Conservation (phyloP, 2,797 vertebrate genomes). For the Malurus leucopterus region DNA sequence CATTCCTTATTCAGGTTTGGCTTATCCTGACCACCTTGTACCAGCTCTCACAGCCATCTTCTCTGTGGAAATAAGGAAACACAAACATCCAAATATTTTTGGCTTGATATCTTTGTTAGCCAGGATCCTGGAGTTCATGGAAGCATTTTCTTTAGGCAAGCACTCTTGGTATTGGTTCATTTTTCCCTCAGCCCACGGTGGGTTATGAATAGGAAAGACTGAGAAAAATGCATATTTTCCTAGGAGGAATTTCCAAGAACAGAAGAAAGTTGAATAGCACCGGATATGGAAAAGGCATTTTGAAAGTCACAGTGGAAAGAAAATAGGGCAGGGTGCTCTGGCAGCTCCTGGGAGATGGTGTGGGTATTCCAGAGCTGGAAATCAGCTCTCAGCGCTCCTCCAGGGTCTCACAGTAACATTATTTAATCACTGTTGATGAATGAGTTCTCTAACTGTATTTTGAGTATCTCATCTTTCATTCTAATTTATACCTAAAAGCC, state of each 20-base stretch:
- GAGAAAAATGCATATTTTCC: not conserved
- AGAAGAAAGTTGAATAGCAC: not conserved
- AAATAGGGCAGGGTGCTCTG: not conserved
- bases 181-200: not conserved
- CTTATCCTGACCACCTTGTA: not conserved
- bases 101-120: not conserved
- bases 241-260: not conserved
- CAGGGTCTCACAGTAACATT: not conserved
- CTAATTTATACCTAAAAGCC: slow-evolving; percentile 20
- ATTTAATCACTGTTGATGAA: not conserved
- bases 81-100: not conserved
- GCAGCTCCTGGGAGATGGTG: not conserved
- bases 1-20: not conserved
- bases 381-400: not conserved
- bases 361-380: not conserved
- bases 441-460: slow-evolving; percentile 17
- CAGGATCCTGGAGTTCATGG: not conserved
- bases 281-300: not conserved
- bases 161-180: not conserved
- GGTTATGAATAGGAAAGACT: not conserved
- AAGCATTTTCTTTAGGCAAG: not conserved
- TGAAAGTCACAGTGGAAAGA: not conserved
- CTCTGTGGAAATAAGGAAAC: not conserved
- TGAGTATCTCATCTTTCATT: slow-evolving; percentile 49
- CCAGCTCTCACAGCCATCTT: not conserved